Percentiles rank a stretch among this genome's conserved stretches.
phyloP scores from a whole-genome alignment of 1,140 invertebrate species.

The Spodoptera litura region DNA sequence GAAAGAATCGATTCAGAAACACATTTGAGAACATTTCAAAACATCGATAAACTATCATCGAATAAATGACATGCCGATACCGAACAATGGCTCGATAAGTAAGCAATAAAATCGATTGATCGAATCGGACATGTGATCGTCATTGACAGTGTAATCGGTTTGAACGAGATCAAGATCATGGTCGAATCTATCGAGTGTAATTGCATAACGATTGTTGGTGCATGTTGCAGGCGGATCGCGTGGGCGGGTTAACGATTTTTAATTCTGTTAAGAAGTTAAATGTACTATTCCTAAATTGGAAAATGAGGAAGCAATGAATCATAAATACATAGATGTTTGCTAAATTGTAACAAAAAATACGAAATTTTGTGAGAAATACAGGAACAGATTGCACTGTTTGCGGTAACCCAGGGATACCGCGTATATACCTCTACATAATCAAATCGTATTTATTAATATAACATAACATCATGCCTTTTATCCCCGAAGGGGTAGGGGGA shows the following conservation, averaged over 20 bases:
- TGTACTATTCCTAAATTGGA: too few relatives aligned
- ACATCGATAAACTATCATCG: slow-evolving; percentile 41
- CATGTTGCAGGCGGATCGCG: slow-evolving; percentile 39
- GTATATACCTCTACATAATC: too few relatives aligned
- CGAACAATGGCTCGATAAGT: slow-evolving; percentile 45
- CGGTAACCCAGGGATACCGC: too few relatives aligned
- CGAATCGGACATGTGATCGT: slow-evolving; percentile 63
- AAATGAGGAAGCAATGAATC: too few relatives aligned
- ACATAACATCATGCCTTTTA: too few relatives aligned
- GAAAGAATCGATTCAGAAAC: slow-evolving; percentile 29
- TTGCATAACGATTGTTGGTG: slow-evolving; percentile 51
- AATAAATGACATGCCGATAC: slow-evolving; percentile 26
- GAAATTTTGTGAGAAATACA: too few relatives aligned
- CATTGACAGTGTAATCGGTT: slow-evolving; percentile 69
- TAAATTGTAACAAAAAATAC: too few relatives aligned
- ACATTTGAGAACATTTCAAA: slow-evolving; percentile 29
- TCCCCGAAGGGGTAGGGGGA: too few relatives aligned
- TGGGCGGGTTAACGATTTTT: not conserved
- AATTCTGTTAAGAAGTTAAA: not conserved
- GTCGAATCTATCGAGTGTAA: slow-evolving; percentile 50
- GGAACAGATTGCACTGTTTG: too few relatives aligned
- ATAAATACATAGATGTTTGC: too few relatives aligned
- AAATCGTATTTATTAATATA: too few relatives aligned
- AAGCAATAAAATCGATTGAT: slow-evolving; percentile 51
- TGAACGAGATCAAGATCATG: slow-evolving; percentile 75